Conservation (phyloP, 2,888 invertebrate species). For the Drosophila setosimentum region DNA sequence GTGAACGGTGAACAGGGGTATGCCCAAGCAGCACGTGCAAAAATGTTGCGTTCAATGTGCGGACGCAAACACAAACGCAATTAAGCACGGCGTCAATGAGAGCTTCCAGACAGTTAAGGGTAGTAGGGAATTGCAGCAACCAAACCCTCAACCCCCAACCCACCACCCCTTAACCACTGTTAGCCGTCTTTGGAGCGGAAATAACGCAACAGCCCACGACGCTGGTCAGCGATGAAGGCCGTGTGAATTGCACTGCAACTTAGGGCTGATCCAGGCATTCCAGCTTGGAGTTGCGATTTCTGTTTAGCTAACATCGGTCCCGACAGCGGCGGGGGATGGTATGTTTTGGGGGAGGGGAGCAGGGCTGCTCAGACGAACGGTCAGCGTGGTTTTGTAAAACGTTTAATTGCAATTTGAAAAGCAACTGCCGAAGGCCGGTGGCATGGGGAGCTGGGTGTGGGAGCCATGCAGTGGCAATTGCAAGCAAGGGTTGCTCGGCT, state of each 20-base stretch:
- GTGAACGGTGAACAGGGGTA: neutral
- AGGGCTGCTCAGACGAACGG: slow-evolving; percentile 54
- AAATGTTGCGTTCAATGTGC: slow-evolving; percentile 73
- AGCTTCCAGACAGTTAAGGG: slow-evolving; percentile 28
- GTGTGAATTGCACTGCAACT: slow-evolving; percentile 67
- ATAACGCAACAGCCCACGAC: slow-evolving; percentile 67
- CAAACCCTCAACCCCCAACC: neutral
- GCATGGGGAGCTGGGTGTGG: neutral
- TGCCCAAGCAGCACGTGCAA: slow-evolving; percentile 67
- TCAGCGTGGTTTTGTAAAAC: slow-evolving; percentile 81
- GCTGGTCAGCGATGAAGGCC: slow-evolving; percentile 57
- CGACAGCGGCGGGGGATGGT: neutral
- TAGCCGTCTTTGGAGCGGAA: slow-evolving; percentile 66
- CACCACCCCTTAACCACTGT: neutral
- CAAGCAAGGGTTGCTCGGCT: slow-evolving; percentile 64
- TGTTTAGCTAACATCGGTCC: slow-evolving; percentile 72
- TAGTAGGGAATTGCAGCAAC: slow-evolving; percentile 9
- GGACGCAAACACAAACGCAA: slow-evolving; percentile 78
- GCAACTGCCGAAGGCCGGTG: slow-evolving; percentile 45
- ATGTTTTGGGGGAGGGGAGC: neutral
- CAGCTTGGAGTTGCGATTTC: slow-evolving; percentile 27
- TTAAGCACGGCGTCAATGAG: slow-evolving; percentile 80
- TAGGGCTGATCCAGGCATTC: slow-evolving; percentile 45
- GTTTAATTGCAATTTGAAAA: slow-evolving; percentile 82
- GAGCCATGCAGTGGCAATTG: slow-evolving; percentile 23